Base-by-base conservation (phyloP, 2,797 vertebrate genomes). In the Pygocentrus nattereri region DNA sequence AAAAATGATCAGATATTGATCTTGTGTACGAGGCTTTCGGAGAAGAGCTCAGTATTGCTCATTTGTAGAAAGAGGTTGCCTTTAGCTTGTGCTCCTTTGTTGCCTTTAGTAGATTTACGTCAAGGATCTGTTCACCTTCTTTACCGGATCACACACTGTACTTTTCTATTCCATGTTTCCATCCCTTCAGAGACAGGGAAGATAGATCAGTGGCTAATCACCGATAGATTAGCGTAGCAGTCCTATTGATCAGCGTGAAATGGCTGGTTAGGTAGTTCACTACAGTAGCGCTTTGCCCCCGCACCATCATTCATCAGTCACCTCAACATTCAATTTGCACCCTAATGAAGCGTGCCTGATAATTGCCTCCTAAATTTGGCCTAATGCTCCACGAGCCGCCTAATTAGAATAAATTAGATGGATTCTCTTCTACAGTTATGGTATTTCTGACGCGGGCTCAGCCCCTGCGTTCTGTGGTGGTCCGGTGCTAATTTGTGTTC, bases 351-450 rank as follows among this genome's bases (percentile, higher is more conserved):
- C 74, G 25, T 21, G 31, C 54, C 69, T 70, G 77, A 65, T 83
- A 44, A 83, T 79, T 67, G 34, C 71, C 71, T 83, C 78, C 23
- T 71, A 25, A 16, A 47, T 68, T 54, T 21, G 34, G 64, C 30
- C 49, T 62, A 70, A 78, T 67, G 65, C 58, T 25, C 23, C 44
- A 30, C 10, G n/a, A 56, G 41, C 52, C 0, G 41, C 38, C 23
- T 83, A 80, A 84, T 72, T 74, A 71, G 52, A 30, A 84, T 56
- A 38, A 71, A 83, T 79, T 30, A 67, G 49, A 6, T n/a, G 21
- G 71, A 23, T 49, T 11, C 23, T 68, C 59, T 5, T 18, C 59
- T 5, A 4, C 16, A 30, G 59, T 30, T 27, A 1, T 13, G 25
- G 27, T 34, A 5, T 64, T 31, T 31, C 30, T 16, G 27, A 64